Conservation (phyloP, 2,113 vertebrate genomes). For the Scomber colias region DNA sequence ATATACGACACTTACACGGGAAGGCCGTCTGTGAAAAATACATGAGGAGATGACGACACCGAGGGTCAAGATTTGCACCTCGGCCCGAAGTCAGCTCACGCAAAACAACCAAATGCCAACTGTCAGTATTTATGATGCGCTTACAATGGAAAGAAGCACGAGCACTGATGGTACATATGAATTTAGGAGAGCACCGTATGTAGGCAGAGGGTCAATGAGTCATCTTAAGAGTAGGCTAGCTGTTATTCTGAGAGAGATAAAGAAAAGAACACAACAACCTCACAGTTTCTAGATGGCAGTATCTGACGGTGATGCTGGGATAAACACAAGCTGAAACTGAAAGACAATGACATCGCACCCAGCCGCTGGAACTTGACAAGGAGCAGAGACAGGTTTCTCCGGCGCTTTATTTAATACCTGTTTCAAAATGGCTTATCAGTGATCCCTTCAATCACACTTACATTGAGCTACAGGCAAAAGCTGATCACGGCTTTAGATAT, state of each 20-base stretch:
- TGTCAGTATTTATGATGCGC: slow-evolving; percentile 6
- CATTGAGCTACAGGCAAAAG: slow-evolving; percentile 43
- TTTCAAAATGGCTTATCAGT: slow-evolving; percentile 60
- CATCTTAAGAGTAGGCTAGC: slow-evolving; percentile 2
- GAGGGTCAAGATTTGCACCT: slow-evolving; percentile 5
- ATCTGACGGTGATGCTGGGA: slow-evolving; percentile 11
- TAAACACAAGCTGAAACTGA: slow-evolving; percentile 14
- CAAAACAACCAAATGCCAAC: slow-evolving; percentile 41
- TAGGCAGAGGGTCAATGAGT: background rate
- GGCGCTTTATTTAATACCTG: slow-evolving; percentile 36
- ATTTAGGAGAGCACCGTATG: background rate
- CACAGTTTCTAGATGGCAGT: slow-evolving; percentile 32
- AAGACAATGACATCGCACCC: slow-evolving; percentile 21
- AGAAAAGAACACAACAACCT: slow-evolving; percentile 25
- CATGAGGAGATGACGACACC: slow-evolving; percentile 52
- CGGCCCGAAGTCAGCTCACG: slow-evolving; percentile 19
- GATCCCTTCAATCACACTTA: slow-evolving; percentile 63
- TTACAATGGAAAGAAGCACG: background rate
- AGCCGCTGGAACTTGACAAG: slow-evolving; percentile 32
- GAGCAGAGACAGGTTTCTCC: slow-evolving; percentile 27
- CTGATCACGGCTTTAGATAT: slow-evolving; percentile 62
- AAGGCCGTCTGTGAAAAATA: slow-evolving; percentile 62
- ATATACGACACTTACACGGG: slow-evolving; percentile 48
- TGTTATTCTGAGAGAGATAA: slow-evolving; percentile 20
- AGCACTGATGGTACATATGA: background rate